These are phyloP conservation scores for Ptiloglossa arizonensis DNA, from an alignment of 1,140 invertebrate genomes.

Conservation along the genomic window DNA sequence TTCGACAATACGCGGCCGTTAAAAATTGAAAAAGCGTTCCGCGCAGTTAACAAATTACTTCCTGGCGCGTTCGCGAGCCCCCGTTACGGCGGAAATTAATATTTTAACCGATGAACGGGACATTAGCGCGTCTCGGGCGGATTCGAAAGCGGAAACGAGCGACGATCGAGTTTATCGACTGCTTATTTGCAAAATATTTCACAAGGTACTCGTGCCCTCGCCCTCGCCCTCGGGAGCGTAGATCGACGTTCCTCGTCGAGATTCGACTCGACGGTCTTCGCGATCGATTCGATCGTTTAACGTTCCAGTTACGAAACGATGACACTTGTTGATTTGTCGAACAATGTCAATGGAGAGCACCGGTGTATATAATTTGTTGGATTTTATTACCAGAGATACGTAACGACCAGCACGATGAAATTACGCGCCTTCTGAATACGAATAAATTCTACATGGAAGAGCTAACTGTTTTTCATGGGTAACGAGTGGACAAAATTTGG, in stretches of 20 bases:
- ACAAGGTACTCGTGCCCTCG: background rate
- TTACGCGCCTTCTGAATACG: too few relatives aligned
- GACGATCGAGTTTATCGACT: conserved; percentile 6
- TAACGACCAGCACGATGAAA: too few relatives aligned
- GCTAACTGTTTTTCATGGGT: too few relatives aligned
- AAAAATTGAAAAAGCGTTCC: conserved; percentile 1
- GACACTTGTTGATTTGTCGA: background rate
- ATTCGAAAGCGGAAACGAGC: too few relatives aligned
- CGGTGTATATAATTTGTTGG: too few relatives aligned
- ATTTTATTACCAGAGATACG: too few relatives aligned
- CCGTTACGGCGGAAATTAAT: conserved; percentile 19
- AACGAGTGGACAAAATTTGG: too few relatives aligned
- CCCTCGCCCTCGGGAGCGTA: background rate
- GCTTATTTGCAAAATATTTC: conserved; percentile 10
- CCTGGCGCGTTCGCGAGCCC: too few relatives aligned
- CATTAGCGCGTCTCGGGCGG: background rate
- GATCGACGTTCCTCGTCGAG: background rate
- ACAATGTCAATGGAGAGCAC: background rate
- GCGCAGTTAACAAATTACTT: background rate
- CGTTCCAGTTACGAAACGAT: background rate
- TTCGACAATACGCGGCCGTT: background rate
- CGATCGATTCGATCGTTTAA: background rate
- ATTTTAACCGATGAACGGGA: conserved; percentile 15
- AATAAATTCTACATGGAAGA: too few relatives aligned
- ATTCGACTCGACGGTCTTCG: too few relatives aligned